phyloP scores from a whole-genome alignment of 2,113 vertebrate species.

The Corvus hawaiiensis region DNA sequence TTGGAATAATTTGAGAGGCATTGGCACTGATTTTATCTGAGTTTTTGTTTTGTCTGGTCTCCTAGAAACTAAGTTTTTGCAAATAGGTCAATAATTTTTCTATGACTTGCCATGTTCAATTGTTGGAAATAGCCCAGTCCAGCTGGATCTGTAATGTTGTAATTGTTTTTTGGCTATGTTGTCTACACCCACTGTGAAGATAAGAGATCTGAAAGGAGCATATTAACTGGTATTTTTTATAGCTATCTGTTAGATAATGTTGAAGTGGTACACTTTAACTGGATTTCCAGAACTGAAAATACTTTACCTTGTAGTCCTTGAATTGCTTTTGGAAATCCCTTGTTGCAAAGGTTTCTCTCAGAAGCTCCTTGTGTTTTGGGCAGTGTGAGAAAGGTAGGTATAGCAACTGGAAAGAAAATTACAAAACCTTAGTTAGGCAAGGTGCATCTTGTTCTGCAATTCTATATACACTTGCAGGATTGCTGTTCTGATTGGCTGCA shows the following conservation, averaged over 20 bases:
- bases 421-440: constrained; percentile 5
- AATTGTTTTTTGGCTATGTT: neutral
- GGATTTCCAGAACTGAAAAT: neutral
- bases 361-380: constrained; percentile 40
- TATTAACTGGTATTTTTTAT: neutral
- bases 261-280: neutral
- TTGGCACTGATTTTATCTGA: neutral
- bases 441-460: neutral
- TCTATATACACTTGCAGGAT: neutral
- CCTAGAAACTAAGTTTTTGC: neutral
- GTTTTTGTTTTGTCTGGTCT: neutral
- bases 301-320: constrained; percentile 53
- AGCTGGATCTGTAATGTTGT: neutral
- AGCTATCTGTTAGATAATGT: neutral
- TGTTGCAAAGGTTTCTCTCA: constrained; percentile 43
- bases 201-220: neutral
- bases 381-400: constrained; percentile 52
- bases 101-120: neutral
- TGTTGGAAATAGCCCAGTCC: neutral
- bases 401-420: constrained; percentile 60
- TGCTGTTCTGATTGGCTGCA: neutral
- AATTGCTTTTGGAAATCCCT: constrained; percentile 25
- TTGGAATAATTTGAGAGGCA: neutral
- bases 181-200: neutral
- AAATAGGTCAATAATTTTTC: neutral